Base-by-base conservation (phyloP, 1,140 invertebrate genomes). In the Venustaconcha ellipsiformis region DNA sequence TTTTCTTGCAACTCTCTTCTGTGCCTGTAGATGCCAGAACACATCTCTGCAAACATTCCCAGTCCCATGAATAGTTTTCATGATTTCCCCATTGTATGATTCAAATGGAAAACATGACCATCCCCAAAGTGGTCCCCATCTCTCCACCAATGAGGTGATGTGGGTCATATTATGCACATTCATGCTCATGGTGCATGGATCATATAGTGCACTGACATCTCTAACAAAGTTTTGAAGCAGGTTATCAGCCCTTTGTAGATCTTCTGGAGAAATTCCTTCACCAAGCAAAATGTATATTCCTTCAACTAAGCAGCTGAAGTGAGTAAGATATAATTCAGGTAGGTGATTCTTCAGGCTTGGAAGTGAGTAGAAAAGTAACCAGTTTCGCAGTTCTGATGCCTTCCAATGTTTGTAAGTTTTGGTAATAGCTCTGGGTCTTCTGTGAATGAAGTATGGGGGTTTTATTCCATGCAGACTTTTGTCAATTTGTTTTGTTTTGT, bases 321-420 rank as follows among this genome's bases (percentile, higher is more conserved):
- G 23, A 23, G 23, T 62, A 14, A 76, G n/a, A 26, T 76, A 80
- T 14, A 70, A n/a, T 26, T 72, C 37, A 11, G 73, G 65, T 6
- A 79, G 66, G 14, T n/a, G 12, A 2, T 20, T 68, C 17, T 73
- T 63, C n/a, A 80, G 48, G 23, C 66, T 69, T 63, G 78, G 71
- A 8, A 80, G 6, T 12, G 67, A 60, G 64, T 76, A 76, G 26
- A 73, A 80, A 1, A 80, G 37, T 20, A 76, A 57, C 74, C 67
- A 76, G 26, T 65, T 64, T 62, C 68, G 57, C 1, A 71, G 48
- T 60, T 80, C 70, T 26, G 74, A 76, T 57, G 78, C 74, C 59
- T 80, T 76, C 78, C 70, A 80, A 56, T 80, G 70, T 14, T 57
- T 3, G 57, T 67, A 72, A 26, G 8, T 76, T 17, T 37, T 58